These are phyloP conservation scores for Acanthopagrus latus DNA, from an alignment of 2,797 vertebrate genomes.

Conservation along the genomic window DNA sequence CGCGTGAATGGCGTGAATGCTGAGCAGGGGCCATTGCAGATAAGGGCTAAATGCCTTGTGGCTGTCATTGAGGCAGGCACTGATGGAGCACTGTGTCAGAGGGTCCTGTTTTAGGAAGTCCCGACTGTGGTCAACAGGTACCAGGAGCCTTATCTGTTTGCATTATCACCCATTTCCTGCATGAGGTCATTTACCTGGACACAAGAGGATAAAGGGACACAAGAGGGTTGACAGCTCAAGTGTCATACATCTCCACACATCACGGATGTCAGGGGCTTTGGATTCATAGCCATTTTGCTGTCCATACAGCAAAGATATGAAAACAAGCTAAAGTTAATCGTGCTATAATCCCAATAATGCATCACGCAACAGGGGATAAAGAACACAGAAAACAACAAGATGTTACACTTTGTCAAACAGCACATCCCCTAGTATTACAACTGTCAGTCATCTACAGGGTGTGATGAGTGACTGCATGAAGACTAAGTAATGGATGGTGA, in stretches of 20 bases:
- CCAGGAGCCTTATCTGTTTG: constrained; percentile 85
- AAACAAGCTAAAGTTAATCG: constrained; percentile 36
- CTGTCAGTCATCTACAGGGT: constrained; percentile 45
- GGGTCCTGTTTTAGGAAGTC: constrained; percentile 80
- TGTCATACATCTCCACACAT: constrained; percentile 68
- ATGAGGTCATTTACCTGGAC: constrained; percentile 79
- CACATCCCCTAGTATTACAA: constrained; percentile 29
- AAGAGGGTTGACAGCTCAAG: constrained; percentile 77
- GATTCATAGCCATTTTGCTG: constrained; percentile 46
- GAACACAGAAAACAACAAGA: constrained; percentile 34
- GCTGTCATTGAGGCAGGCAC: constrained; percentile 79
- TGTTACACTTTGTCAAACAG: constrained; percentile 42
- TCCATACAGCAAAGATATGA: constrained; percentile 45
- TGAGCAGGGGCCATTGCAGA: constrained; percentile 84
- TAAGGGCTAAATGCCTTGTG: constrained; percentile 86
- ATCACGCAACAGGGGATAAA: constrained; percentile 21
- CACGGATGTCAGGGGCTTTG: constrained; percentile 42
- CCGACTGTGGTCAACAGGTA: constrained; percentile 83
- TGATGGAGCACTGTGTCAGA: constrained; percentile 85
- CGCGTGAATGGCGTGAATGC: constrained; percentile 86
- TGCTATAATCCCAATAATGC: constrained; percentile 48
- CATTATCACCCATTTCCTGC: constrained; percentile 86
- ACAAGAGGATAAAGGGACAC: constrained; percentile 75
- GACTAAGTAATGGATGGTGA: constrained; percentile 32
- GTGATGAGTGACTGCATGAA: constrained; percentile 47